Percentiles rank a stretch among this genome's conserved stretches.
Conservation (phyloP, 1,140 invertebrate species). For the Drosophila triauraria region DNA sequence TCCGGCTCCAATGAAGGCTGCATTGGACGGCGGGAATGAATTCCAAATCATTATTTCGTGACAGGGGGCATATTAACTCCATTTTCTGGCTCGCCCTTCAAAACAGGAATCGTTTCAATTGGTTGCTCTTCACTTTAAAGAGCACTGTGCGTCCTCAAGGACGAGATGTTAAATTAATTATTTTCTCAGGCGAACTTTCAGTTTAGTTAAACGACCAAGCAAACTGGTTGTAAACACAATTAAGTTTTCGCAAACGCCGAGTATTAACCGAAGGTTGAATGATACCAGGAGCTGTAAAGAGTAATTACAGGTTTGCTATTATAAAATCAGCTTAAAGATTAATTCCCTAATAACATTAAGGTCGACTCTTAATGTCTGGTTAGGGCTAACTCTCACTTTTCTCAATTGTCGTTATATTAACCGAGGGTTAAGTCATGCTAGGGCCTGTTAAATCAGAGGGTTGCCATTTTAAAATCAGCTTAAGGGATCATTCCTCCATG, state of each 20-base stretch:
- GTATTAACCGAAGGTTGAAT: neutral
- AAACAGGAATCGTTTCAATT: slow-evolving; percentile 1
- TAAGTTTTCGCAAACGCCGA: neutral
- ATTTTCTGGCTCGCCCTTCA: slow-evolving; percentile 2
- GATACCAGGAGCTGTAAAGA: neutral
- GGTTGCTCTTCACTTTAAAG: neutral
- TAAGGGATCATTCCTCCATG: too few species aligned
- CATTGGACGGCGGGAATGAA: slow-evolving; percentile 9
- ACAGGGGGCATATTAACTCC: slow-evolving; percentile 26
- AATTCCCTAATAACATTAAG: neutral
- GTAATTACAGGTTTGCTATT: too few species aligned
- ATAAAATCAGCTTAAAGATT: neutral
- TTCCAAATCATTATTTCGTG: slow-evolving; percentile 50
- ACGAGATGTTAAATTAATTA: neutral
- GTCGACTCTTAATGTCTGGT: neutral
- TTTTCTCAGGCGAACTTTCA: neutral
- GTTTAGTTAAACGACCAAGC: neutral
- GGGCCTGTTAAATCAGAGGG: too few species aligned
- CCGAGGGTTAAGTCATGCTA: neutral
- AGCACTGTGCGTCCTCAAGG: neutral
- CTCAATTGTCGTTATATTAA: neutral
- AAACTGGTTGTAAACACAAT: neutral
- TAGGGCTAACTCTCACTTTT: neutral
- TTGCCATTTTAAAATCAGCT: too few species aligned
- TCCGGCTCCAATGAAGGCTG: neutral